phyloP scores from a whole-genome alignment of 53 echinoderm and acorn worm species.

The Astropecten irregularis region DNA sequence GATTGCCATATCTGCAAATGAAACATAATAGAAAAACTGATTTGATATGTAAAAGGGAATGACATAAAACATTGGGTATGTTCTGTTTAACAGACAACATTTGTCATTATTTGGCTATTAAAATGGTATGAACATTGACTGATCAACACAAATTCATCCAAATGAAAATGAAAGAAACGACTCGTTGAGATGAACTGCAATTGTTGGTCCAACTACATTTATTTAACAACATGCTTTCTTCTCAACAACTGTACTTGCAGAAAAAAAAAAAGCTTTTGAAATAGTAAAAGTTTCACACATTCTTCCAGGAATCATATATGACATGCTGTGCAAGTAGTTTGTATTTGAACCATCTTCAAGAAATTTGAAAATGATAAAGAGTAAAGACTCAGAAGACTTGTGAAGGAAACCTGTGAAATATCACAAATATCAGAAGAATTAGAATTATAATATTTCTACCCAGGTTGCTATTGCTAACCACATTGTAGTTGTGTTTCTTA shows the following conservation, averaged over 20 bases:
- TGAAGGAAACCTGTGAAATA: not conserved
- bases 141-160: not conserved
- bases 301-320: not conserved
- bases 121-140: too few species aligned
- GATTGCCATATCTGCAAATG: too few species aligned
- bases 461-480: not conserved
- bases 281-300: not conserved
- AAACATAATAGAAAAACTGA: too few species aligned
- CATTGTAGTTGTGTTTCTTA: too few species aligned
- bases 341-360: not conserved
- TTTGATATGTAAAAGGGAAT: too few species aligned
- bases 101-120: too few species aligned
- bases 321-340: not conserved
- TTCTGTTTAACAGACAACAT: too few species aligned
- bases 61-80: too few species aligned
- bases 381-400: not conserved
- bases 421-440: not conserved
- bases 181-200: not conserved
- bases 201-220: conserved; percentile 50
- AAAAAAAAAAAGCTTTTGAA: not conserved
- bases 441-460: too few species aligned
- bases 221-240: conserved; percentile 50
- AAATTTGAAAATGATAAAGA: not conserved
- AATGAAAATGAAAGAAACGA: not conserved
- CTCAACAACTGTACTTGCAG: conserved; percentile 39